Evolutionary conservation across 2,797 vertebrate species (phyloP), one percentile per base, ranked within the genome.

Genomic region (Yasuhikotakia modesta): DNA sequence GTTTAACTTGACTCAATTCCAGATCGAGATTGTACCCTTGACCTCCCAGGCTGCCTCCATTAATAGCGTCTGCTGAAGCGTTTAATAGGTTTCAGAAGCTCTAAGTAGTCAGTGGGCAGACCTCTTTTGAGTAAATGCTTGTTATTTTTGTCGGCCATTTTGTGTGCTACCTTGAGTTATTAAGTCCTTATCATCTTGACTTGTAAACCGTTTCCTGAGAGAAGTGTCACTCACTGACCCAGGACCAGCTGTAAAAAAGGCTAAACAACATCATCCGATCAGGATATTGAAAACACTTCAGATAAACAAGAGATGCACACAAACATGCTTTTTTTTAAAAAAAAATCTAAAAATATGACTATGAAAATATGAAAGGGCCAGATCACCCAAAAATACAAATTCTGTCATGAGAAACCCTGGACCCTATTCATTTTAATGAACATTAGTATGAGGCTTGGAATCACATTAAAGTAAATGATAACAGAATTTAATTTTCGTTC

Each of bases 1-100:
- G 80, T 86, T 83, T 82, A 89, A 85, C 85, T 85, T 85, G 84
- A 87, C 82, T 86, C 81, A 80, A 86, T 88, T 85, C 83, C 81
- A 83, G 70, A 83, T 81, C 77, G 70, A 83, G 76, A 82, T 82
- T 82, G 76, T 84, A 84, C 84, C 84, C 78, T 76, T 86, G 83
- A 88, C 85, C 86, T 86, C 83, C 81, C 77, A 72, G 78, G 77
- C 74, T 69, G 76, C 81, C 73, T 74, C 82, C 81, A 86, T 81
- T 84, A 85, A 86, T 84, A 81, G 77, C 71, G 52, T 79, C 77
- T 83, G 78, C 81, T 86, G 84, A 85, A 84, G 84, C 83, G 70
- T 86, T 85, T 86, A 87, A 86, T 87, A 83, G 83, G 79, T 83
- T 88, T 85, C 75, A 82, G 78, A 75, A 68, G 81, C 80, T 80